Evolutionary conservation across 37 sponge, comb jelly and placozoan genomes (phyloP), one percentile per base, ranked within the genome.

Genomic region (Agelas oroides): DNA sequence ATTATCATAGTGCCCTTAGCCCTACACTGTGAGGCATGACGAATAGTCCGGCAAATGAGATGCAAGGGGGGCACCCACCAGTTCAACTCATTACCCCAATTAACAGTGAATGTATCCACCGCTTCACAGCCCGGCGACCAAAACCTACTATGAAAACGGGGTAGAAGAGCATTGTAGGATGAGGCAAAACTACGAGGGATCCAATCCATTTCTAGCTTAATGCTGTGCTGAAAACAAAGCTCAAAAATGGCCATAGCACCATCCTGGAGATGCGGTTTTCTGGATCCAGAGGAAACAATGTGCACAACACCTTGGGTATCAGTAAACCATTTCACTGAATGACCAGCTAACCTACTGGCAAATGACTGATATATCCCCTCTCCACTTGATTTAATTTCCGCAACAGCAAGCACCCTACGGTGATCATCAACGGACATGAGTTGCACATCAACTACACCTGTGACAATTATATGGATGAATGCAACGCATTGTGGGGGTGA

Each of bases 271-370:
- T 75, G 76, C 2, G 35, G 59, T 32, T 56, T 55, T 16, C 66
- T 23, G 40, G 41, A 37, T 1, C 72, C 72, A 37, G 21, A 2
- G 5, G 2, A 1, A 1, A 69, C 36, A 27, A 69, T 69, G 70
- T 16, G 70, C 35, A 21, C 46, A 15, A 71, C 72, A 71, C n/a
- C 36, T 21, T 71, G 72, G 36, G 61, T 78, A 37, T 78, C 79
- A 1, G 79, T 63, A 66, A 71, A 73, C 73, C 74, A 73, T 11
- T 27, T 54, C 34, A 83, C 62, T 21, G 31, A 30, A 19, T 38
- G 15, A 59, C 39, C 41, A 24, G 11, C 23, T 53, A 83, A 5
- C 63, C 71, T 71, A 25, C 23, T 3, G 56, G 73, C 74, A 32
- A 83, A 28, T 11, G 73, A 70, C 31, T 31, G 17, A n/a, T n/a